These are phyloP conservation scores for Microdon myrmicae DNA, from an alignment of 2,888 invertebrate genomes.

Conservation along the genomic window DNA sequence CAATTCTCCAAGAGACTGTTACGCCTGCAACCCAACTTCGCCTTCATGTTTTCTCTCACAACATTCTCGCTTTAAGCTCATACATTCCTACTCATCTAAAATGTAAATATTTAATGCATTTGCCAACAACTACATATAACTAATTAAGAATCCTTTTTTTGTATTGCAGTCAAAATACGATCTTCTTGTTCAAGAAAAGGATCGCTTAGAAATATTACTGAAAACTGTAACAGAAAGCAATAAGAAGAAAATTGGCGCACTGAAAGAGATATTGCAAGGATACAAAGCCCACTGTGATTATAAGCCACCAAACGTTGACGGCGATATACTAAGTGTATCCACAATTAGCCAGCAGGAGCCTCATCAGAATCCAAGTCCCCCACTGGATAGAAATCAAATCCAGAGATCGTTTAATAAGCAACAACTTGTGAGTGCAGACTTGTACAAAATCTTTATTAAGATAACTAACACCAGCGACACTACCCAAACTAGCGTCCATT, in stretches of 20 bases:
- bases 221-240: conserved; percentile 56
- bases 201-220: conserved; percentile 59
- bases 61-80: too few relatives aligned
- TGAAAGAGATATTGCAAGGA: conserved; percentile 46
- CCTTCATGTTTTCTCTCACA: too few relatives aligned
- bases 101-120: too few relatives aligned
- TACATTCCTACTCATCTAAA: too few relatives aligned
- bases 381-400: conserved; percentile 57
- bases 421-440: conserved; percentile 65
- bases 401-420: conserved; percentile 64
- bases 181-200: conserved; percentile 59
- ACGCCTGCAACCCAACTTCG: too few relatives aligned
- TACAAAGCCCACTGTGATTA: conserved; percentile 53
- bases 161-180: conserved; percentile 62
- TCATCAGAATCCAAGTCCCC: conserved; percentile 27
- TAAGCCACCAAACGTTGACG: conserved; percentile 34
- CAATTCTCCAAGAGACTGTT: too few relatives aligned
- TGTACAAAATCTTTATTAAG: conserved; percentile 65
- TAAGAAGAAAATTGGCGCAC: conserved; percentile 36
- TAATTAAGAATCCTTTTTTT: background rate
- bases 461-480: conserved; percentile 58
- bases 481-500: conserved; percentile 33
- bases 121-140: too few relatives aligned
- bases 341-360: conserved; percentile 13
- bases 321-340: conserved; percentile 2